phyloP scores from a whole-genome alignment of 1,140 invertebrate genomes.

The Drosophila sp. region DNA sequence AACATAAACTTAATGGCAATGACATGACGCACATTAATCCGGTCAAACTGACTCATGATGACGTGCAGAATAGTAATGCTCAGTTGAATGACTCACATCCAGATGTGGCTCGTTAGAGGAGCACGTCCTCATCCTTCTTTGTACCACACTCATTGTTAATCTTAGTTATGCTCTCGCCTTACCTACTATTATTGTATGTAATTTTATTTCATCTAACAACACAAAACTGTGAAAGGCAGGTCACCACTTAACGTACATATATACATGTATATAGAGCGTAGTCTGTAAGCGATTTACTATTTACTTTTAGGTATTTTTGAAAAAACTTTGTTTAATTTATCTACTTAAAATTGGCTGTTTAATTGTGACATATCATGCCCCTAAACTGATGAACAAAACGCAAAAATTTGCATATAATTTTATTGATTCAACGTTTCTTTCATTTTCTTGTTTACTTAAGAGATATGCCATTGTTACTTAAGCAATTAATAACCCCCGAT shows the following conservation, averaged over 20 bases:
- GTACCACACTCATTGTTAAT: slow-evolving; percentile 39
- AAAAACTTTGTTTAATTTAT: slow-evolving; percentile 65
- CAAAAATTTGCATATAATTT: slow-evolving; percentile 23
- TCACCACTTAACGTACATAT: slow-evolving; percentile 50
- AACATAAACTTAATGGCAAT: slow-evolving; percentile 72
- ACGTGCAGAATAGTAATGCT: slow-evolving; percentile 58
- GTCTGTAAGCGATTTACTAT: slow-evolving; percentile 54
- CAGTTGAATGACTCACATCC: slow-evolving; percentile 34
- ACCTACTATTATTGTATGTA: slow-evolving; percentile 40
- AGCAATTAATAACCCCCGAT: not conserved
- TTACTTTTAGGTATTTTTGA: slow-evolving; percentile 43
- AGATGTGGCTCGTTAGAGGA: slow-evolving; percentile 14
- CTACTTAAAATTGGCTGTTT: slow-evolving; percentile 44
- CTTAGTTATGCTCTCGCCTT: slow-evolving; percentile 31
- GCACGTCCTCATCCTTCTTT: not conserved
- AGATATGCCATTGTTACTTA: slow-evolving; percentile 79
- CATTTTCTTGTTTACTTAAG: slow-evolving; percentile 52
- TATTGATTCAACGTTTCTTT: slow-evolving; percentile 52
- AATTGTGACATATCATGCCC: slow-evolving; percentile 54
- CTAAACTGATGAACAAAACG: slow-evolving; percentile 46
- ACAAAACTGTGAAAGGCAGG: slow-evolving; percentile 38
- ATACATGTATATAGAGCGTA: slow-evolving; percentile 37
- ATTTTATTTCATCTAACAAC: not conserved
- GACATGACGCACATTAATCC: slow-evolving; percentile 44
- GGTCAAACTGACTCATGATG: slow-evolving; percentile 50